Conservation (phyloP, 2,888 invertebrate species). For the Endomychus coccineus region DNA sequence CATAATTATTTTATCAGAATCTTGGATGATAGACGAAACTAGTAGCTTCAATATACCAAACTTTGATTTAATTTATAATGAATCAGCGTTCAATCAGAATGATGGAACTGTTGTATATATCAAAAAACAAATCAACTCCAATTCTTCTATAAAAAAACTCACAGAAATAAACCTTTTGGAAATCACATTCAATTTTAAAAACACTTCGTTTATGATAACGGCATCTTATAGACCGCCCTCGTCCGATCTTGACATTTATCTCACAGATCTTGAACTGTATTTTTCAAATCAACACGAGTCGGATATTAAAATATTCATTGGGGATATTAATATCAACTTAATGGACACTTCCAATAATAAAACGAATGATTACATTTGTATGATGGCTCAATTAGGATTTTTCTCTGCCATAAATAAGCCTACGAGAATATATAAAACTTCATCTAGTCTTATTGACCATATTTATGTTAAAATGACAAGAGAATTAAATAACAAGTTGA, state of each 20-base stretch:
- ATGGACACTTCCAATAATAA: background rate
- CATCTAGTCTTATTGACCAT: background rate
- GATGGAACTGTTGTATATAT: slow-evolving; percentile 2
- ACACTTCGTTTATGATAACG: too few relatives aligned
- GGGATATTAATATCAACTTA: slow-evolving; percentile 3
- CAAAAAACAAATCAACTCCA: too few relatives aligned
- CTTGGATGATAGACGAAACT: background rate
- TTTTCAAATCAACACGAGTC: too few relatives aligned
- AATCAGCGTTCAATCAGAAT: slow-evolving; percentile 2
- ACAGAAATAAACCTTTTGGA: too few relatives aligned
- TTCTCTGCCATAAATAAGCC: background rate
- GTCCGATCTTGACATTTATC: too few relatives aligned
- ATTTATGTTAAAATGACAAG: background rate
- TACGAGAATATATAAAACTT: background rate
- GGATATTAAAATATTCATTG: background rate
- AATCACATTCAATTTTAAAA: too few relatives aligned
- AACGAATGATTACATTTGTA: background rate
- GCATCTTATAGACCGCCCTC: too few relatives aligned
- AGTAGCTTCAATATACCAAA: slow-evolving; percentile 2
- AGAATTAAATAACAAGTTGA: background rate
- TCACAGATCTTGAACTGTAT: too few relatives aligned
- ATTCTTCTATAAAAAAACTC: too few relatives aligned
- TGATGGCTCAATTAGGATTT: slow-evolving; percentile 1
- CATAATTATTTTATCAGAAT: slow-evolving; percentile 2
- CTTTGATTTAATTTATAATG: slow-evolving; percentile 2